Evolutionary conservation across 1,140 invertebrate species (phyloP).

Genomic region (Watersipora subatra): DNA sequence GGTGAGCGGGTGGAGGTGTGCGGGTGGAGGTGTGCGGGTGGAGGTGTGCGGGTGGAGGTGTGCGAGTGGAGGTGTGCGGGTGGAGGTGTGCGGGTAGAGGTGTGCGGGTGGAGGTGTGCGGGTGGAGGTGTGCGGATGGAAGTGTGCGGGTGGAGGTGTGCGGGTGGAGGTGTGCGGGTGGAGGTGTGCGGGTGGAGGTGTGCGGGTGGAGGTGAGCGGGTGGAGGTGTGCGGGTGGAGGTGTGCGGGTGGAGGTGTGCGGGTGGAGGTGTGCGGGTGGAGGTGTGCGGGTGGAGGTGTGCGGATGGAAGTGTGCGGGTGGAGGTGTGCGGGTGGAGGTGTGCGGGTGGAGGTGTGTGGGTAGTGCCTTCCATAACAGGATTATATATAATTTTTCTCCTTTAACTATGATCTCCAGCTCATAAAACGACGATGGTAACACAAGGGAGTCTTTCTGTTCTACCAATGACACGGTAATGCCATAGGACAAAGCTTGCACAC

Average conservation of each 20-base stretch:
- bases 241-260: background rate
- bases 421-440: background rate
- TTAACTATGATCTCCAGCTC: background rate
- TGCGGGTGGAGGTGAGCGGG: background rate
- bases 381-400: no score
- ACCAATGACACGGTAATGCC: background rate
- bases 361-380: no score
- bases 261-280: background rate
- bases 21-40: background rate
- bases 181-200: background rate
- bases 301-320: background rate
- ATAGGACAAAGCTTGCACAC: background rate
- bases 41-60: background rate
- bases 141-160: background rate
- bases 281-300: background rate
- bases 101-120: background rate
- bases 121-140: background rate
- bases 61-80: background rate
- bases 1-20: background rate
- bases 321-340: background rate
- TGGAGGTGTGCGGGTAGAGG: background rate
- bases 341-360: background rate
- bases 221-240: background rate
- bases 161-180: background rate
- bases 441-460: background rate